These are phyloP conservation scores for Fundulus diaphanus DNA, from an alignment of 2,797 vertebrate genomes.

Conservation along the genomic window DNA sequence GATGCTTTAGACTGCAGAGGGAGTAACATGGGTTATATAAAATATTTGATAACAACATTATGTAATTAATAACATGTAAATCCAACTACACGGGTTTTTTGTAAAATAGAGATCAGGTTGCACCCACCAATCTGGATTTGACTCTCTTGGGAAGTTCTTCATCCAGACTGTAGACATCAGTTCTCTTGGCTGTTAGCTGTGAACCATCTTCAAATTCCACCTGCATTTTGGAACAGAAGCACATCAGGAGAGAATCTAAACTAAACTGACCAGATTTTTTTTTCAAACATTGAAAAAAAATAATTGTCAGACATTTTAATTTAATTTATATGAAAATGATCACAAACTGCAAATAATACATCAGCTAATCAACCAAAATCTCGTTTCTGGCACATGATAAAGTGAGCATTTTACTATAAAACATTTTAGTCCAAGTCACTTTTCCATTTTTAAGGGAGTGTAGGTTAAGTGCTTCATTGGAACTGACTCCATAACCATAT, in stretches of 20 bases:
- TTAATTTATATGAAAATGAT: not conserved
- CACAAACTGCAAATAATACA: not conserved
- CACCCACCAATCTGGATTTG: conserved; percentile 92
- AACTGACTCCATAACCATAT: too few species aligned
- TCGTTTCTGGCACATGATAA: not conserved
- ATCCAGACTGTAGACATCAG: conserved; percentile 96
- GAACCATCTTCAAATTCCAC: conserved; percentile 99
- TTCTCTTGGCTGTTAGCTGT: conserved; percentile 94
- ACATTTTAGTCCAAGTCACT: not conserved
- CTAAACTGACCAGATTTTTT: too few species aligned
- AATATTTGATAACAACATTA: not conserved
- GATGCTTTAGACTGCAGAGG: conserved; percentile 91
- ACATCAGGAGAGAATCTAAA: not conserved
- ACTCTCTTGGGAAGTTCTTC: conserved; percentile 98
- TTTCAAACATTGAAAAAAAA: too few species aligned
- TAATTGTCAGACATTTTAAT: not conserved
- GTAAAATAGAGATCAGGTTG: not conserved
- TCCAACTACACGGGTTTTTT: not conserved
- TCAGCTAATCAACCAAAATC: not conserved
- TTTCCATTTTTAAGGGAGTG: too few species aligned
- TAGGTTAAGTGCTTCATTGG: too few species aligned
- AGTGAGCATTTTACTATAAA: not conserved
- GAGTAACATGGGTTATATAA: not conserved
- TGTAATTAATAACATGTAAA: not conserved
- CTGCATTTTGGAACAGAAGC: conserved; percentile 65